Evolutionary conservation across 1,140 invertebrate genomes (phyloP).

Genomic region (Contarinia nasturtii): DNA sequence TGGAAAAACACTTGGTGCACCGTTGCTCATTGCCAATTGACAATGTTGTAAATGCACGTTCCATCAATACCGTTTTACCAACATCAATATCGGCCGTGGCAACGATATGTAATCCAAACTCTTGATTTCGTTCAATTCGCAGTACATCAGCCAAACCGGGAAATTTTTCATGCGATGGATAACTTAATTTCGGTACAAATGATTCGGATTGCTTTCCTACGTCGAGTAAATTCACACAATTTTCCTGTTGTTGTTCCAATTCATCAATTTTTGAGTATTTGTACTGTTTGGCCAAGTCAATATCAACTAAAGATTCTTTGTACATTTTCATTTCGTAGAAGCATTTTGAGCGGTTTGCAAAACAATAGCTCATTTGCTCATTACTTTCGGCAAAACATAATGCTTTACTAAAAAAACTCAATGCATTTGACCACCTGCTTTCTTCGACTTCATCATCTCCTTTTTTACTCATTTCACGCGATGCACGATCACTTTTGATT

Average conservation of each 20-base stretch:
- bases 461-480: background rate
- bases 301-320: background rate
- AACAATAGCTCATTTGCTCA: background rate
- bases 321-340: background rate
- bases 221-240: background rate
- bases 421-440: background rate
- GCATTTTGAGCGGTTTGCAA: background rate
- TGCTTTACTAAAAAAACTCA: background rate
- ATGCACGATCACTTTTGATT: background rate
- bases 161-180: background rate
- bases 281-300: background rate
- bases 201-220: background rate
- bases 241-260: background rate
- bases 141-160: background rate
- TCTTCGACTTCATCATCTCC: background rate
- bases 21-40: background rate
- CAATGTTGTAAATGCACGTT: background rate
- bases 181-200: background rate
- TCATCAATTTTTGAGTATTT: background rate
- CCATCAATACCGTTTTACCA: background rate
- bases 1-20: background rate
- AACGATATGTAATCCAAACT: background rate
- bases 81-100: background rate
- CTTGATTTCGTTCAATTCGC: background rate
- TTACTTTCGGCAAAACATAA: background rate